Conservation (phyloP, 92 coral and sea anemone genomes). For the Plumapathes pennacea region DNA sequence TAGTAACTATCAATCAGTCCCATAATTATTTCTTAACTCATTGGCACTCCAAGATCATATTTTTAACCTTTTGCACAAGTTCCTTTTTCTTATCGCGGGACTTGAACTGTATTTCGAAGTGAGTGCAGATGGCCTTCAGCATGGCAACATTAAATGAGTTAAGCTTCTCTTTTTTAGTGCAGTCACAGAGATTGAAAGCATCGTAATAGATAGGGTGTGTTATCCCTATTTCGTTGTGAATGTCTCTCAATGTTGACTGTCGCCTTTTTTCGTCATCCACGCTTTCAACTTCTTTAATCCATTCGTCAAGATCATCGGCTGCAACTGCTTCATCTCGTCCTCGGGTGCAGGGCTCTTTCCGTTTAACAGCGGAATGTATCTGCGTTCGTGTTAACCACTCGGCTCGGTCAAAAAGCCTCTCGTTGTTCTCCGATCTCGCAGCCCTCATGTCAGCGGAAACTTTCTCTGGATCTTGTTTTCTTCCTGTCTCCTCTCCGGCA, state of each 20-base stretch:
- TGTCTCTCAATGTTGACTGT: constrained; percentile 13
- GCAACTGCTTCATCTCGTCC: too few species aligned
- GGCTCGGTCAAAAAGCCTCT: constrained; percentile 7
- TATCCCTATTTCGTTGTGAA: constrained; percentile 2
- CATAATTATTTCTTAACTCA: neutral
- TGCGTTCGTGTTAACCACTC: constrained; percentile 32
- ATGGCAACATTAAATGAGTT: constrained; percentile 8
- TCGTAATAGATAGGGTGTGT: constrained; percentile 28
- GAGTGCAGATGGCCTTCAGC: constrained; percentile 29
- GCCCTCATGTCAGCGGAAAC: constrained; percentile 25
- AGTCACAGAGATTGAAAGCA: constrained; percentile 12
- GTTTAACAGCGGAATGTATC: too few species aligned
- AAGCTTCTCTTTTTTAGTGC: neutral
- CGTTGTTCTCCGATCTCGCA: constrained; percentile 18
- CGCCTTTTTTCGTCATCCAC: constrained; percentile 12
- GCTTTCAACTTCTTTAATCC: too few species aligned
- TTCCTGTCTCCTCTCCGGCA: constrained; percentile 30
- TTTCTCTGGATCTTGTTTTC: constrained; percentile 23
- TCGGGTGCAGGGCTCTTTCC: too few species aligned
- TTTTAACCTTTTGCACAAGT: constrained; percentile 3
- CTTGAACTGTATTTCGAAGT: constrained; percentile 27
- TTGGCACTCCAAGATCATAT: constrained; percentile 15
- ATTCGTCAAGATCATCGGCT: too few species aligned
- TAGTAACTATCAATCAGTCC: too few species aligned
- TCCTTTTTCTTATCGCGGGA: constrained; percentile 4